Conservation (phyloP, 2,888 invertebrate species). For the Stenotaenia linearis region DNA sequence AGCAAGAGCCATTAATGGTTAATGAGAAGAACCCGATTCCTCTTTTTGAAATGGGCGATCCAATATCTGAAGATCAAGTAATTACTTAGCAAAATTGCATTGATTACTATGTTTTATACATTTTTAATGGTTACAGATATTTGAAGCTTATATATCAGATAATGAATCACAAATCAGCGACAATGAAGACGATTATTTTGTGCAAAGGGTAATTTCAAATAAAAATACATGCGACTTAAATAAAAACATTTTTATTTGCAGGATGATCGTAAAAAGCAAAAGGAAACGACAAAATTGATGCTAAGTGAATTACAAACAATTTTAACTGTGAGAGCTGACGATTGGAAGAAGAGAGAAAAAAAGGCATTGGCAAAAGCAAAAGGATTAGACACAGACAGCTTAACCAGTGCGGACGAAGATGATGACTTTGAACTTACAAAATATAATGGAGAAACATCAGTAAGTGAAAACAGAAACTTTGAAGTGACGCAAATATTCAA, state of each 20-base stretch:
- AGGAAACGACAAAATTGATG: background rate
- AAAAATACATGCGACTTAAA: background rate
- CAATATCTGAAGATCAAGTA: slow-evolving; percentile 30
- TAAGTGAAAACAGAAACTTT: too few species aligned
- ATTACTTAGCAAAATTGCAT: background rate
- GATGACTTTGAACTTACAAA: background rate
- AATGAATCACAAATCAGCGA: background rate
- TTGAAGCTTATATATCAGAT: background rate
- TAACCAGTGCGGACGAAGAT: background rate
- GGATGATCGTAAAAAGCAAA: background rate
- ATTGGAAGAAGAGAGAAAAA: background rate
- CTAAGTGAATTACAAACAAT: background rate
- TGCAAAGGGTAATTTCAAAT: background rate
- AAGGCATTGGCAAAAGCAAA: background rate
- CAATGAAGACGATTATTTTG: background rate
- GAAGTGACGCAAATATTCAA: background rate
- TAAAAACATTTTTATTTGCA: background rate
- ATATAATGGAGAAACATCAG: background rate
- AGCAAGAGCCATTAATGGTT: background rate
- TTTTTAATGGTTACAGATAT: background rate
- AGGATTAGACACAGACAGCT: background rate
- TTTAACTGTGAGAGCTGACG: slow-evolving; percentile 5
- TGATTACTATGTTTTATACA: background rate
- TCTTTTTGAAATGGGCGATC: slow-evolving; percentile 27
- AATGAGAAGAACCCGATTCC: background rate